Evolutionary conservation across 2,888 invertebrate genomes (phyloP).

Genomic region (Anagyrus pseudococci): DNA sequence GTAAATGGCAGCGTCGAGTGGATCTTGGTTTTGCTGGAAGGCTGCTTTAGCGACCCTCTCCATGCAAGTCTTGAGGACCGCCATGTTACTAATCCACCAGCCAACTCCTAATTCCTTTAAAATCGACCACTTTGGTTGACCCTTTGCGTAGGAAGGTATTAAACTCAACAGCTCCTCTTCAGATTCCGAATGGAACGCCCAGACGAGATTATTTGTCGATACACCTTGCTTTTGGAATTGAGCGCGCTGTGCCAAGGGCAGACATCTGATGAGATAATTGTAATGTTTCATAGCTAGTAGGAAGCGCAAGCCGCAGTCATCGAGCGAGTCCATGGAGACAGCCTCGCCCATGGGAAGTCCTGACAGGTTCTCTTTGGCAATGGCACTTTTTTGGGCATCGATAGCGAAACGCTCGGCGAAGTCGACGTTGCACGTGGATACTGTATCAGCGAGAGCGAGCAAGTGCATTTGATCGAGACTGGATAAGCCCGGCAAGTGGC

Average conservation of each 20-base stretch:
- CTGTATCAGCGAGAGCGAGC: slow-evolving; percentile 97
- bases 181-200: slow-evolving; percentile 99
- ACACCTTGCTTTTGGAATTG: slow-evolving; percentile 86
- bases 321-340: slow-evolving; percentile 79
- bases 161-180: slow-evolving; percentile 92
- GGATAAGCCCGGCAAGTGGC: slow-evolving; percentile 91
- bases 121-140: slow-evolving; percentile 87
- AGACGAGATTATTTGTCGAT: slow-evolving; percentile 90
- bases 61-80: slow-evolving; percentile 80
- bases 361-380: slow-evolving; percentile 71
- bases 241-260: slow-evolving; percentile 88
- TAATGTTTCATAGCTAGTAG: slow-evolving; percentile 97
- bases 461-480: slow-evolving; percentile 99
- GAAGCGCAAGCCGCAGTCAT: slow-evolving; percentile 97
- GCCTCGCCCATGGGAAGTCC: slow-evolving; percentile 67
- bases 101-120: slow-evolving; percentile 91
- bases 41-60: slow-evolving; percentile 94
- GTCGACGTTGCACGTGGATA: slow-evolving; percentile 90
- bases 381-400: slow-evolving; percentile 70
- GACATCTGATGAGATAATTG: slow-evolving; percentile 90
- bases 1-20: slow-evolving; percentile 95
- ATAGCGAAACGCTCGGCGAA: slow-evolving; percentile 83
- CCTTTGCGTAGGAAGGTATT: slow-evolving; percentile 87
- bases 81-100: slow-evolving; percentile 93
- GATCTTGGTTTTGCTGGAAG: slow-evolving; percentile 91